Evolutionary conservation across 1,140 invertebrate species (phyloP), one percentile per base, ranked within the genome.

Genomic region (Chelonus insularis): DNA sequence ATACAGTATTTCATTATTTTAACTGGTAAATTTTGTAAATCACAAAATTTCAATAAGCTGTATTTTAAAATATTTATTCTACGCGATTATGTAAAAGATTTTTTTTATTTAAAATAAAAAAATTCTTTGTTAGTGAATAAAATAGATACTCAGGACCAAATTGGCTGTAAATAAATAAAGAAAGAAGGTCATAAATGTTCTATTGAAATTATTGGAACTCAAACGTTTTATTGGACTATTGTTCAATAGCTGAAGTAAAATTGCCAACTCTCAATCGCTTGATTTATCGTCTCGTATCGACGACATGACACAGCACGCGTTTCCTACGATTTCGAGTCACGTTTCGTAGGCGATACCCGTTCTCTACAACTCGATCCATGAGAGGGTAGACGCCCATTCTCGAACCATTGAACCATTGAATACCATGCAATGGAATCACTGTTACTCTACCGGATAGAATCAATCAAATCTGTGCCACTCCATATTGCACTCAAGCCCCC

Each of bases 301-400:
- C 14, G 37, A 55, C 37, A 61, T 54, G 41, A 55, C 34, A 62
- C 41, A 61, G 36, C 29, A 51, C 50, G 50, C 16, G 23, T 41
- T 50, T 62, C 32, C n/a, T 62, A 62, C 52, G 52, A 56, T 56
- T 62, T 62, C 60, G 14, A 62, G 60, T 62, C 60, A 62, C 60
- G 60, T 62, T 55, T 25, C 32, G n/a, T 23, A 29, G 11, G 1
- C 39, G 36, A 55, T 61, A 51, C 36, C 25, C n/a, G 25, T 32
- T 21, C 25, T 7, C 14, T 12, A 21, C 32, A 34, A 41, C 11
- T n/a, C 18, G 18, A 48, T 23, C 45, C 1, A 37, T 18, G 18
- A 51, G 32, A 37, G 57, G 9, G n/a, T 34, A 34, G 45, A 21
- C 16, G 12, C 23, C 48, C 41, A 54, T 61, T 55, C 59, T 52